These are phyloP conservation scores for Trogon surrucura DNA, from an alignment of 2,113 vertebrate species.

Conservation along the genomic window DNA sequence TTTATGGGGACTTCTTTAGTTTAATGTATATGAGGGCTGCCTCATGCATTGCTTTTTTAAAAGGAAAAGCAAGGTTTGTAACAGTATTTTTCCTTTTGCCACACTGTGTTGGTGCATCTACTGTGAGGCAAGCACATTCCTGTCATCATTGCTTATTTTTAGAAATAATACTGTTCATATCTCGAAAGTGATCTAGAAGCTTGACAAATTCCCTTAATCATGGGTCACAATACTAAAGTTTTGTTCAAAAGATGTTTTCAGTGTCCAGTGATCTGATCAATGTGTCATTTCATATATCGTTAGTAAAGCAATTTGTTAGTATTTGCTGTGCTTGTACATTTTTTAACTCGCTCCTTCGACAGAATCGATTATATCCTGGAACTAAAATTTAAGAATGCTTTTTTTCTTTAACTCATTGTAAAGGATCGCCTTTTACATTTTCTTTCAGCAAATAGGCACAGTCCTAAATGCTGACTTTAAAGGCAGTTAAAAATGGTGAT, in stretches of 20 bases:
- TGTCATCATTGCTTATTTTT: slow-evolving; percentile 38
- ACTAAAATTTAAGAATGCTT: background rate
- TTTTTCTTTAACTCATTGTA: background rate
- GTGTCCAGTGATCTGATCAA: background rate
- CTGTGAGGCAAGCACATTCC: background rate
- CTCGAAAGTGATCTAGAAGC: background rate
- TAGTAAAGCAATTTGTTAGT: background rate
- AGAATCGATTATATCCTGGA: background rate
- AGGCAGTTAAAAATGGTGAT: background rate
- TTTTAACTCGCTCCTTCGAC: background rate
- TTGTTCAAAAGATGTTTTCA: background rate
- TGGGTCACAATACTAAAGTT: background rate
- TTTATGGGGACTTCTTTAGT: background rate
- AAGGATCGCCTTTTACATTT: background rate
- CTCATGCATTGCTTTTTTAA: background rate
- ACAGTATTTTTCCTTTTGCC: background rate
- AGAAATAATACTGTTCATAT: background rate
- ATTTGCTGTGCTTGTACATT: background rate
- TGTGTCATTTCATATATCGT: background rate
- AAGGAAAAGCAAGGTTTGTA: background rate
- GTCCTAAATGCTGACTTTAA: background rate
- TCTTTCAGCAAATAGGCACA: background rate
- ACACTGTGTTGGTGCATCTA: background rate
- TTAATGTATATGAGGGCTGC: background rate
- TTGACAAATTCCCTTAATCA: background rate